phyloP scores from a whole-genome alignment of 2,113 vertebrate genomes.

The Cathartes aura region DNA sequence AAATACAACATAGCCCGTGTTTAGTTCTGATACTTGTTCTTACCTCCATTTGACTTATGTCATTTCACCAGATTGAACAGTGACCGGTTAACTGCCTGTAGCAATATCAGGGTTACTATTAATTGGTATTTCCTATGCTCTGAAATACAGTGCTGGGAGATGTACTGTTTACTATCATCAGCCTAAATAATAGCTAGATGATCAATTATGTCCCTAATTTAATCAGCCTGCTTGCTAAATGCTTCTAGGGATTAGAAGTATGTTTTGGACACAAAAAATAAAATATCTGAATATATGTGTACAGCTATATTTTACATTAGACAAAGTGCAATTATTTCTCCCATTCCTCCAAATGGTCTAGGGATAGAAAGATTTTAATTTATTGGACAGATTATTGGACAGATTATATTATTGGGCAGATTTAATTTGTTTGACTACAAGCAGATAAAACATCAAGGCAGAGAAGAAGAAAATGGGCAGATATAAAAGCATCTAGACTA shows the following conservation, averaged over 20 bases:
- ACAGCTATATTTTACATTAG: not conserved
- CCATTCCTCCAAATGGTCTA: not conserved
- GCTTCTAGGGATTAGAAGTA: not conserved
- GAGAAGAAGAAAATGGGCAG: not conserved
- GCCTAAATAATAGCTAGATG: not conserved
- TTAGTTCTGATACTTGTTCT: not conserved
- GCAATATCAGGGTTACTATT: not conserved
- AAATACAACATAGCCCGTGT: not conserved
- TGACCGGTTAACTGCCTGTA: not conserved
- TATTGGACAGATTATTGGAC: not conserved
- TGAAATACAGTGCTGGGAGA: not conserved
- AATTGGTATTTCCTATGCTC: not conserved
- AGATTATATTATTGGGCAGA: not conserved
- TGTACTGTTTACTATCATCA: not conserved
- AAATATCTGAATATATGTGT: not conserved
- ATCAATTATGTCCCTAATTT: not conserved
- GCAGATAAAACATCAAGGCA: not conserved
- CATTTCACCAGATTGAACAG: not conserved
- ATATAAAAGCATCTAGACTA: not conserved
- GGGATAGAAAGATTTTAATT: not conserved
- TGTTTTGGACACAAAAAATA: not conserved
- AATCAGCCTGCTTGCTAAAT: not conserved
- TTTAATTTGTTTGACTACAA: not conserved
- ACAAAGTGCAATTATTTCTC: not conserved
- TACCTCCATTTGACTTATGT: fast-evolving